Base-by-base conservation (phyloP, 2,113 vertebrate genomes). In the Orientallactaga bullata region DNA sequence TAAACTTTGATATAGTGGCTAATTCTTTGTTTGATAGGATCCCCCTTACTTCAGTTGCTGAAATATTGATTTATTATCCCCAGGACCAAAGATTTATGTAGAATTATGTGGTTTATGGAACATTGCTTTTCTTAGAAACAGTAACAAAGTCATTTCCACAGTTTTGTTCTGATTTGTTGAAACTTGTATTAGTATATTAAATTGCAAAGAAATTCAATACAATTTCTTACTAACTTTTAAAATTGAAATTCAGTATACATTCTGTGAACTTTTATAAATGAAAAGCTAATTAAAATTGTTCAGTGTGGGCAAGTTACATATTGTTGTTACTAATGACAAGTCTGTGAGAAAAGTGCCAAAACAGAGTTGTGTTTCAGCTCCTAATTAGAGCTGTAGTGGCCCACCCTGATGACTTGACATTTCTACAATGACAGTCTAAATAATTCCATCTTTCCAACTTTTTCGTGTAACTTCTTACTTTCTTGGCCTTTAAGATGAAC, bases 141-240 rank as follows among this genome's bases (percentile, higher is more conserved):
- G 42, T 30, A 85, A 28, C n/a, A 51, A 76, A 77, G 17, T 28
- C 9, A 78, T 90, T 73, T 85, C 47, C 74, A 39, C 32, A 71
- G 35, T 16, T 51, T 18, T 71, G 12, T 35, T 91, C 72, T 72
- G 55, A 79, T 7, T 37, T 87, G 71, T 84, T 80, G 72, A 85
- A 73, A 77, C 12, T 81, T 84, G 61, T 39, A 23, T 18, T 83
- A 24, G 3, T 81, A 68, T 86, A 20, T 20, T 55, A 47, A 87
- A 28, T 76, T 74, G 73, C 28, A 83, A 71, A 11, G 82, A 69
- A 58, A 78, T 17, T 8, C 28, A n/a, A 65, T 20, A 84, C 1
- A 58, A 35, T 76, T 92, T 94, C 15, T 88, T 55, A 51, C 21
- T 85, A 66, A 42, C 10, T 68, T 91, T 92, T 71, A 80, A 89